Conservation (phyloP, 1,140 invertebrate species). For the Drosophila punjabiensis region DNA sequence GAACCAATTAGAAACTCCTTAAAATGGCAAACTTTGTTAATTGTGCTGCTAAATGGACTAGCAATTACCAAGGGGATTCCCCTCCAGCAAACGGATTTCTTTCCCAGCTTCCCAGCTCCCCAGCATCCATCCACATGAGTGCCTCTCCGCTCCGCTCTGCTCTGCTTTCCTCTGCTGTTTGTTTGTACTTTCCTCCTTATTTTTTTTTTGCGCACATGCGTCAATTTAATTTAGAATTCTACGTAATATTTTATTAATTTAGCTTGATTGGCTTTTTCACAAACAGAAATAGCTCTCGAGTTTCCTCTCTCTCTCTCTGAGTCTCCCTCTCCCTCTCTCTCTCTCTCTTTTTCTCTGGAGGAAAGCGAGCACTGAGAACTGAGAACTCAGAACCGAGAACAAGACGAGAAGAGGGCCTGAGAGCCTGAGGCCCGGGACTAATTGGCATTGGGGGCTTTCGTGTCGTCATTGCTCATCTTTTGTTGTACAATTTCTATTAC, state of each 20-base stretch:
- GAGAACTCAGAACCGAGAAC: background rate
- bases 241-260: constrained; percentile 83
- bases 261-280: constrained; percentile 82
- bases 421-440: constrained; percentile 42
- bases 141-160: background rate
- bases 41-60: constrained; percentile 54
- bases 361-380: background rate
- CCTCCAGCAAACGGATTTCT: constrained; percentile 31
- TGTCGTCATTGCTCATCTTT: constrained; percentile 81
- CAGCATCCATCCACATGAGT: constrained; percentile 13
- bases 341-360: constrained; percentile 5
- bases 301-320: background rate
- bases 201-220: constrained; percentile 61
- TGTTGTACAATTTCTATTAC: constrained; percentile 81
- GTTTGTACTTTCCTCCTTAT: constrained; percentile 36
- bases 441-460: constrained; percentile 78
- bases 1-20: constrained; percentile 42
- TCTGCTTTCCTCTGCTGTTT: constrained; percentile 17
- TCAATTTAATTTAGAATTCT: constrained; percentile 82
- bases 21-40: constrained; percentile 54
- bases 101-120: background rate
- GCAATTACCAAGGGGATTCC: constrained; percentile 50
- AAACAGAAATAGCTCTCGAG: constrained; percentile 60
- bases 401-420: background rate
- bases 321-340: background rate